A percentile compares a stretch with the other conserved stretches of the same genome.
These are phyloP conservation scores for Tribolium castaneum DNA, from an alignment of 1,140 invertebrate genomes.

Conservation along the genomic window DNA sequence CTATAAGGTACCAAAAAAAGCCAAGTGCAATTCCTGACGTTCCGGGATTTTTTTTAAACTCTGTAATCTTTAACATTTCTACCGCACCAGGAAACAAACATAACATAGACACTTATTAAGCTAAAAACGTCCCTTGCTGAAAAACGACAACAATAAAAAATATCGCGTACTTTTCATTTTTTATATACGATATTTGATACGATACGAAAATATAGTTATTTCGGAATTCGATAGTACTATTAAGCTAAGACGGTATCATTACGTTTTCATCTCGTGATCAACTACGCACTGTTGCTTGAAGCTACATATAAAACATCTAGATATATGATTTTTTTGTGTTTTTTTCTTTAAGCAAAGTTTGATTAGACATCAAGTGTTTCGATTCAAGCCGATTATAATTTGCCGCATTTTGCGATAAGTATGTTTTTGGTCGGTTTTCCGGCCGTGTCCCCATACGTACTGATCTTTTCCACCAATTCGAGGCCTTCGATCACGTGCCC, in stretches of 20 bases:
- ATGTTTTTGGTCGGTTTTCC: slow-evolving; percentile 82
- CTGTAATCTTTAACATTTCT: slow-evolving; percentile 55
- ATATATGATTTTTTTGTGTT: slow-evolving; percentile 44
- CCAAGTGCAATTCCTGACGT: slow-evolving; percentile 9
- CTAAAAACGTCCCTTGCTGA: slow-evolving; percentile 54
- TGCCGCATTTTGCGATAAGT: slow-evolving; percentile 80
- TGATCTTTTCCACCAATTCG: slow-evolving; percentile 83
- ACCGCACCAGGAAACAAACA: slow-evolving; percentile 53
- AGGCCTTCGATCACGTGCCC: slow-evolving; percentile 84
- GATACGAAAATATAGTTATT: slow-evolving; percentile 60
- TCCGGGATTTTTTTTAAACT: slow-evolving; percentile 51
- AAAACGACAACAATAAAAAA: slow-evolving; percentile 59
- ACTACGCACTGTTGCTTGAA: slow-evolving; percentile 47
- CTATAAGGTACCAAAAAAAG: slow-evolving; percentile 37
- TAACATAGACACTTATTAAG: slow-evolving; percentile 55
- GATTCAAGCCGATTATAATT: slow-evolving; percentile 66
- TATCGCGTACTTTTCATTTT: slow-evolving; percentile 49
- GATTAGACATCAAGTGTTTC: slow-evolving; percentile 35
- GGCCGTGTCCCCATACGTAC: slow-evolving; percentile 78
- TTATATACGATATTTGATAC: slow-evolving; percentile 51
- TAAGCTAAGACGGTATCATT: slow-evolving; percentile 53
- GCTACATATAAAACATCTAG: slow-evolving; percentile 59
- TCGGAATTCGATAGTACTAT: slow-evolving; percentile 58
- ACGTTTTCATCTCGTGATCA: slow-evolving; percentile 42
- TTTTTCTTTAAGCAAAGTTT: slow-evolving; percentile 47